A percentile compares a stretch with the other conserved stretches of the same genome.
phyloP scores from a whole-genome alignment of 2,113 vertebrate genomes.

The Aix galericulata region DNA sequence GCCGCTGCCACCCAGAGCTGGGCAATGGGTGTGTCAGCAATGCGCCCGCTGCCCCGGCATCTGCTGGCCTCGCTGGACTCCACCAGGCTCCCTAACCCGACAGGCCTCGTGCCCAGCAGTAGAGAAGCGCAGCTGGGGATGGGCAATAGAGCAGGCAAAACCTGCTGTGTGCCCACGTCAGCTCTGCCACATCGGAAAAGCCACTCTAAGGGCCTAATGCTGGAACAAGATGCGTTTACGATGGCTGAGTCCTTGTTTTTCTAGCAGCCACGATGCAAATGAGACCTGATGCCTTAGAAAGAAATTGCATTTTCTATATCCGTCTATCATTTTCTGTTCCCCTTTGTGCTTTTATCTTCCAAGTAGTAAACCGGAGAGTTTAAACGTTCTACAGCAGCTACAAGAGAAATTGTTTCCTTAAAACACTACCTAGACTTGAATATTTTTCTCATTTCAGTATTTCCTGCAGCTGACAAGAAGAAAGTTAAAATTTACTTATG shows the following conservation, averaged over 20 bases:
- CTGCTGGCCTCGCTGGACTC: background rate
- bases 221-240: background rate
- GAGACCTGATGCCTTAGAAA: accelerated
- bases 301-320: accelerated
- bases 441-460: accelerated
- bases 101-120: too few species aligned
- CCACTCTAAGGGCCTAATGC: background rate
- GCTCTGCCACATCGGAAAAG: background rate
- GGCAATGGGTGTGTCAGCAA: background rate
- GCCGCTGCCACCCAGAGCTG: too few species aligned
- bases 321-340: too few species aligned
- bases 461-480: background rate
- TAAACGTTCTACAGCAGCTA: accelerated
- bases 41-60: too few species aligned
- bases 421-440: too few species aligned
- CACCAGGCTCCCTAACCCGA: too few species aligned
- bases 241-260: accelerated
- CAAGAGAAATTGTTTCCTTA: accelerated
- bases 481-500: background rate
- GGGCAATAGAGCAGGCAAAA: too few species aligned
- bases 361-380: accelerated
- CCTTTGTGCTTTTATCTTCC: accelerated
- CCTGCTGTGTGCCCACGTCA: background rate
- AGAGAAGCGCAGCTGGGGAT: too few species aligned
- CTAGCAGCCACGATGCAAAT: accelerated